Percentiles rank a stretch among this genome's conserved stretches.
Evolutionary conservation across 2,888 invertebrate genomes (phyloP).

Genomic region (Hanleya hanleyi): DNA sequence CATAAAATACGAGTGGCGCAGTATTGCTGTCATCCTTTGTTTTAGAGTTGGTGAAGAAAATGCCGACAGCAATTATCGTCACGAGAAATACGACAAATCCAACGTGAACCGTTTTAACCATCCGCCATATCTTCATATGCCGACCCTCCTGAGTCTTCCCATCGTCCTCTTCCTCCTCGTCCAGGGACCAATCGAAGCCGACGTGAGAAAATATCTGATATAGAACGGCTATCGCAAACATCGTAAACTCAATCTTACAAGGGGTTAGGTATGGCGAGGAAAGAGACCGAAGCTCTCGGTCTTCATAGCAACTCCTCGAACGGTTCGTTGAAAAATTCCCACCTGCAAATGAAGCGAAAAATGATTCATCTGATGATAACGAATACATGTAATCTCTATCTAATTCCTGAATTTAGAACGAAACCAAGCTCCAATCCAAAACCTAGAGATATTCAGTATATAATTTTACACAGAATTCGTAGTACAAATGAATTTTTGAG

Average conservation of each 20-base stretch:
- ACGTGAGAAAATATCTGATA: not conserved
- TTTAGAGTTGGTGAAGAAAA: not conserved
- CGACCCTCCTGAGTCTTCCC: not conserved
- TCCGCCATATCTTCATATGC: not conserved
- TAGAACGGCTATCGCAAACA: not conserved
- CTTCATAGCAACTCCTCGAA: not conserved
- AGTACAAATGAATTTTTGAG: too few species aligned
- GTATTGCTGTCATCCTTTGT: not conserved
- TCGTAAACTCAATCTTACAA: not conserved
- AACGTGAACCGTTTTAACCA: not conserved
- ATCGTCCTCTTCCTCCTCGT: not conserved
- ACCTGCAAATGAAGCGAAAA: too few species aligned
- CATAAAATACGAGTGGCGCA: not conserved
- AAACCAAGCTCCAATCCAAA: too few species aligned
- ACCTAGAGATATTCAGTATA: too few species aligned
- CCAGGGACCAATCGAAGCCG: not conserved
- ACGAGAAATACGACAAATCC: not conserved
- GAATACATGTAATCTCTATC: too few species aligned
- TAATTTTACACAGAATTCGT: too few species aligned
- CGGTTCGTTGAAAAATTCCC: too few species aligned
- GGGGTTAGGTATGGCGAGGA: not conserved
- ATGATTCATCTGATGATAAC: too few species aligned
- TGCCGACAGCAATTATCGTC: not conserved
- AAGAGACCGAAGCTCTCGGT: not conserved
- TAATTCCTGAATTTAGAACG: too few species aligned